Conservation (phyloP, 1,140 invertebrate genomes). For the Drepana arcuata region DNA sequence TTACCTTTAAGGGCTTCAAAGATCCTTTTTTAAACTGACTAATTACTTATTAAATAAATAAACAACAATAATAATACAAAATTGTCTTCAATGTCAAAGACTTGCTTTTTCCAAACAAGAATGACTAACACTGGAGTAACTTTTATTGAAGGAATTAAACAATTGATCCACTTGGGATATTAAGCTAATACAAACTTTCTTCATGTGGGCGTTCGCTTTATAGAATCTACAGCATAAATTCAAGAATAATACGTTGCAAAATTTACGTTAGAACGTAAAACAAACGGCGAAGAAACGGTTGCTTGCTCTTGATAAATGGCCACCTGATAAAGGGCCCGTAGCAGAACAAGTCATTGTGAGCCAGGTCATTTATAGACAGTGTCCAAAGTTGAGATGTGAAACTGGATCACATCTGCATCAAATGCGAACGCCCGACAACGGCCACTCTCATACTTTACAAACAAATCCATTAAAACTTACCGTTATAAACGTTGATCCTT, state of each 20-base stretch:
- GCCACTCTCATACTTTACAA: slow-evolving; percentile 59
- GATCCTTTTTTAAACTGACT: no score
- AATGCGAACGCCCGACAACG: slow-evolving; percentile 42
- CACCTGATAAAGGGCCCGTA: slow-evolving; percentile 24
- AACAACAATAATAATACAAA: no score
- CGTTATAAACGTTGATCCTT: slow-evolving; percentile 26
- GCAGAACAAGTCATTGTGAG: slow-evolving; percentile 34
- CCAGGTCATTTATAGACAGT: slow-evolving; percentile 48
- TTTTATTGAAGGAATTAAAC: no score
- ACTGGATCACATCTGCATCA: slow-evolving; percentile 46
- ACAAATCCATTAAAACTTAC: slow-evolving; percentile 59
- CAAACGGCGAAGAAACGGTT: slow-evolving; percentile 46
- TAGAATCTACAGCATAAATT: no score
- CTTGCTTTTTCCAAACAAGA: no score
- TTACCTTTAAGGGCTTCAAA: no score
- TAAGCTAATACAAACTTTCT: slow-evolving; percentile 21
- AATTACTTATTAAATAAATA: no score
- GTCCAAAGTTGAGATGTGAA: slow-evolving; percentile 45
- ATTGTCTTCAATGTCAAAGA: no score
- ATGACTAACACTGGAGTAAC: no score
- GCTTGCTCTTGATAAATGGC: slow-evolving; percentile 26
- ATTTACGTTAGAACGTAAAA: slow-evolving; percentile 23
- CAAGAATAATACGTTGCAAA: no score
- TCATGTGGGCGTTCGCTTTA: slow-evolving; percentile 13
- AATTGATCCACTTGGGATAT: no score